Evolutionary conservation across 2,797 vertebrate species (phyloP).

Genomic region (Rousettus madagascariensis): DNA sequence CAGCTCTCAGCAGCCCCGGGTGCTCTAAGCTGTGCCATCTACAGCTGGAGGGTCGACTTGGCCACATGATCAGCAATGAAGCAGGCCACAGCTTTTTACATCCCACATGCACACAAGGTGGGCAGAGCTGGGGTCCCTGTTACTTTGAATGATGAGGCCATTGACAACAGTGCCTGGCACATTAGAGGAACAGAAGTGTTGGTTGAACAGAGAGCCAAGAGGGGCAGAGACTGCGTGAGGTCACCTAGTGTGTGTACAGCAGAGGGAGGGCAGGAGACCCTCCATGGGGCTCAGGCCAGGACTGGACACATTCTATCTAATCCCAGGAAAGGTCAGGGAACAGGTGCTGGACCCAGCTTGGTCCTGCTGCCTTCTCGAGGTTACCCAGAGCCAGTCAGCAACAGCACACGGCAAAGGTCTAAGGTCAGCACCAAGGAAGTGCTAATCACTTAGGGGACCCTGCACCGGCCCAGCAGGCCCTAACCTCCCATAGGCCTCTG

Average conservation of each 20-base stretch:
- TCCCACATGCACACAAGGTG: no score
- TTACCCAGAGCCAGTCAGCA: neutral
- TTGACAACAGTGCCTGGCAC: neutral
- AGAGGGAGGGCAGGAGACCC: neutral
- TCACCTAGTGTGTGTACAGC: neutral
- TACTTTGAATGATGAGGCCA: neutral
- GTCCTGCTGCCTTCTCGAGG: neutral
- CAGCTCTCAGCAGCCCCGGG: neutral
- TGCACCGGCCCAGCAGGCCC: neutral
- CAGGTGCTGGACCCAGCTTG: neutral
- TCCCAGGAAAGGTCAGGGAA: neutral
- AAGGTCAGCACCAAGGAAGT: neutral
- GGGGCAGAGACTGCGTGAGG: neutral
- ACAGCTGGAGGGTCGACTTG: rapidly evolving
- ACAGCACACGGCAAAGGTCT: neutral
- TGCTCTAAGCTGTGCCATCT: neutral
- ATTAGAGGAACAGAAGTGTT: neutral
- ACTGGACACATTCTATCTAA: neutral
- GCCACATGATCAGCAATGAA: neutral
- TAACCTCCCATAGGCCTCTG: neutral
- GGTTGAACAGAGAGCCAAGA: neutral
- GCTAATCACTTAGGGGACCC: neutral
- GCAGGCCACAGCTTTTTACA: neutral
- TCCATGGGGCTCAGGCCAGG: neutral
- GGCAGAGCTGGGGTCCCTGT: neutral